Percentiles rank a stretch among this genome's conserved stretches.
These are phyloP conservation scores for Pungitius pungitius DNA, from an alignment of 2,113 vertebrate species.

Conservation along the genomic window DNA sequence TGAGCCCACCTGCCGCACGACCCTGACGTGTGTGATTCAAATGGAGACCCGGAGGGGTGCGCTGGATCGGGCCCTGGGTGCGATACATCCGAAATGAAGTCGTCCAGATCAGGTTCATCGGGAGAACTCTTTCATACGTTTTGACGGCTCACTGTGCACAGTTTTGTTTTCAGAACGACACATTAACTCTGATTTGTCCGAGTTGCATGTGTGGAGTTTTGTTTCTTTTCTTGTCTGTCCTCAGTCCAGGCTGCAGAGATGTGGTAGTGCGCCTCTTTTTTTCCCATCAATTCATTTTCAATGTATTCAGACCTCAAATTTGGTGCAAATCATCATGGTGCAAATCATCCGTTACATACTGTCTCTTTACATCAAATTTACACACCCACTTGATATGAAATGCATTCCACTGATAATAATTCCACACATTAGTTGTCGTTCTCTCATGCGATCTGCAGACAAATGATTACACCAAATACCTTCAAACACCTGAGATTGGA, in stretches of 20 bases:
- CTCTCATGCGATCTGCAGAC: neutral
- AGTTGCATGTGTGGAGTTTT: no score
- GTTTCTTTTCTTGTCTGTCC: no score
- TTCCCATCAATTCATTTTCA: neutral
- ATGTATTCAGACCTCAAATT: neutral
- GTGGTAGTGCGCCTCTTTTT: neutral
- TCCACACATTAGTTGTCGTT: neutral
- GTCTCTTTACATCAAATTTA: neutral
- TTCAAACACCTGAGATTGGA: neutral
- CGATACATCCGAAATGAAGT: slow-evolving; percentile 34
- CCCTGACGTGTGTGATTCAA: slow-evolving; percentile 45
- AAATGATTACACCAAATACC: neutral
- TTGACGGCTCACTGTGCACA: slow-evolving; percentile 25
- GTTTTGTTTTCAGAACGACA: no score
- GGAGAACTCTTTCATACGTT: neutral
- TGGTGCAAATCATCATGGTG: no score
- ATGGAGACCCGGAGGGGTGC: slow-evolving; percentile 28
- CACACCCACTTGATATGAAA: neutral
- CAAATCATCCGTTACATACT: neutral
- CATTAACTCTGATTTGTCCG: no score
- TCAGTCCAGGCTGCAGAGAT: no score
- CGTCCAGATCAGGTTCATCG: slow-evolving; percentile 22
- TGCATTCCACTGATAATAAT: neutral
- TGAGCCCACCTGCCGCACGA: slow-evolving; percentile 62
- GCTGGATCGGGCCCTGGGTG: slow-evolving; percentile 41